Evolutionary conservation across 2,888 invertebrate genomes (phyloP), one percentile per base, ranked within the genome.

Genomic region (Volucella inflata): DNA sequence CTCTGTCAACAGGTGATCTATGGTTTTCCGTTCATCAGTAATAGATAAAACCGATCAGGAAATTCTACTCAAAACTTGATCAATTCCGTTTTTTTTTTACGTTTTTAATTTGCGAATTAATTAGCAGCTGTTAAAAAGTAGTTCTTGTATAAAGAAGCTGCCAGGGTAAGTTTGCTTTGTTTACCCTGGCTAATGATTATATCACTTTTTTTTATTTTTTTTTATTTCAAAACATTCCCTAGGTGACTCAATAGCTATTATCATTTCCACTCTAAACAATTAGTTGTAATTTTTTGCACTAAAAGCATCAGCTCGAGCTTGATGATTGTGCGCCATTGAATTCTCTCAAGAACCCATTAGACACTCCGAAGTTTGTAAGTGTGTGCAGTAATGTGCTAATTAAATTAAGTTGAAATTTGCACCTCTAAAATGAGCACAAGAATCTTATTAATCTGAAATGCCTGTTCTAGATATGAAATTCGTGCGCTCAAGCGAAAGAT

Each of bases 261-360:
- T 48, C 57, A 59, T 14, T 50, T 48, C n/a, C 46, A 70, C 40
- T 59, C 70, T 70, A 70, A 72, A 51, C 42, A 72, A 50, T 70
- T 59, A 59, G 50, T 42, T 8, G 44, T 46, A 14, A 14, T 46
- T 46, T 50, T 16, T 16, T 50, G 16, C n/a, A n/a, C n/a, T n/a
- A n/a, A n/a, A n/a, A n/a, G n/a, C n/a, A 16, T 50, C 46, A 30
- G 11, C 0, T 46, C 17, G 46, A 38, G 38, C 2, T 50, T 16
- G 21, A 12, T n/a, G 12, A 55, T 53, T 38, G 46, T 16, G 36
- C 62, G 11, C 42, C 55, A 53, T 36, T 65, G 64, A 57, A 8
- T 64, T 48, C 65, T 75, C 64, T 57, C 46, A 64, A 40, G 2
- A 36, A 30, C 12, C 53, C 2, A 48, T 65, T 57, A 57, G 53